Conservation (phyloP, 2,888 invertebrate genomes). For the Tiphia femorata region DNA sequence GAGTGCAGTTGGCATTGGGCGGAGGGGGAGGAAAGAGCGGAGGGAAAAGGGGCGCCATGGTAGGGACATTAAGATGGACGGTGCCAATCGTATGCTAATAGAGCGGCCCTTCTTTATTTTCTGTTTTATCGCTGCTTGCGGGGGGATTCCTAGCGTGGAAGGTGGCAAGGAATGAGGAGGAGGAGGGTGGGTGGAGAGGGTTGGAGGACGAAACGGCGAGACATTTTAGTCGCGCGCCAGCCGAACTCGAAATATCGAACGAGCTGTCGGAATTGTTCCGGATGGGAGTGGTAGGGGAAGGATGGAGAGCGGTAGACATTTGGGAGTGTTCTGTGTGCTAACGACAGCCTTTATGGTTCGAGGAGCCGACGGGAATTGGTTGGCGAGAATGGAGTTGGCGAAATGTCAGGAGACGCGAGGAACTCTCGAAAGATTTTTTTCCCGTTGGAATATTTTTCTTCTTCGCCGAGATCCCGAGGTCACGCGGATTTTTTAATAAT, state of each 20-base stretch:
- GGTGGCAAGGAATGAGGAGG: no score
- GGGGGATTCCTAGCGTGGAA: conserved; percentile 18
- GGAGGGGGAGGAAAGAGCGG: conserved; percentile 22
- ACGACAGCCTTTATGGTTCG: not conserved
- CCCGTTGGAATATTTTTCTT: not conserved
- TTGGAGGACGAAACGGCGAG: conserved; percentile 40
- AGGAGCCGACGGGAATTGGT: no score
- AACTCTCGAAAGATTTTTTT: not conserved
- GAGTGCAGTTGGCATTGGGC: conserved; percentile 7
- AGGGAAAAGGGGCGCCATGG: conserved; percentile 28
- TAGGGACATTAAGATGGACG: conserved; percentile 62
- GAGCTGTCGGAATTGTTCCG: not conserved
- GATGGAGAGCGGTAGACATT: conserved; percentile 2
- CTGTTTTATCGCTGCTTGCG: conserved; percentile 58
- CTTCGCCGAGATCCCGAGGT: no score
- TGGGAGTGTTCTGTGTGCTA: not conserved
- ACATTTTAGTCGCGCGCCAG: conserved; percentile 43
- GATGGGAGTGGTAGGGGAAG: no score
- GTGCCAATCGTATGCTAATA: conserved; percentile 68
- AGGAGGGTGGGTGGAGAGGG: no score
- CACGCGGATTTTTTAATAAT: no score
- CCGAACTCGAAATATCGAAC: conserved; percentile 30
- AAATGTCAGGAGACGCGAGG: no score
- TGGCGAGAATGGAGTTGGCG: no score
- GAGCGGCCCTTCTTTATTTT: conserved; percentile 51